Conservation (phyloP, 2,113 vertebrate species). For the Gadus chalcogrammus region DNA sequence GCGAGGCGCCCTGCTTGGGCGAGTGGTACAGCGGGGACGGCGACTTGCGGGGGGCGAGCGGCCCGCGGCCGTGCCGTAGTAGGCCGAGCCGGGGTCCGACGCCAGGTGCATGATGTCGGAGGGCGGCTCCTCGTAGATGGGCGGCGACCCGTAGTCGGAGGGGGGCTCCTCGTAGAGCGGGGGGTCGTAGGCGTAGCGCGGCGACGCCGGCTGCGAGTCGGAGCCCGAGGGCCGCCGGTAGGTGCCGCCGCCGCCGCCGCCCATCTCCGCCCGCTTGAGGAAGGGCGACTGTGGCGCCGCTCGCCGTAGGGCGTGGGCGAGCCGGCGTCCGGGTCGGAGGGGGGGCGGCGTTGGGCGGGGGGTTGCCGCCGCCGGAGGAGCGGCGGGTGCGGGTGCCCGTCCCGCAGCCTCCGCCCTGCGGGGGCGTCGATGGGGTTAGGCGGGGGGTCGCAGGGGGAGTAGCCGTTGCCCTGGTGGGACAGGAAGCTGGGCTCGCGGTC, state of each 20-base stretch:
- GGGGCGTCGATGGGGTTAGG: conserved; percentile 38
- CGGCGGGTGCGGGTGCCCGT: conserved; percentile 76
- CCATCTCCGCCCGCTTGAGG: conserved; percentile 82
- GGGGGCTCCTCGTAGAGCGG: conserved; percentile 94
- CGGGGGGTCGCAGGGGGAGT: conserved; percentile 66
- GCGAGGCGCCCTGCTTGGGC: conserved; percentile 83
- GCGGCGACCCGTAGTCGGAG: conserved; percentile 88
- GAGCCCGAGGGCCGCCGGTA: conserved; percentile 75
- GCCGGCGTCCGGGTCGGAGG: conserved; percentile 73
- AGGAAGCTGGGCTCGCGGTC: conserved; percentile 94
- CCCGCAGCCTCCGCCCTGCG: conserved; percentile 35
- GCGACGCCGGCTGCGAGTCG: conserved; percentile 91
- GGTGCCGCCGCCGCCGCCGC: conserved; percentile 62
- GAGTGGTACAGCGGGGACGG: conserved; percentile 80
- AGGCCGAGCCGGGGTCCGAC: conserved; percentile 59
- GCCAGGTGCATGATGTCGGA: conserved; percentile 86
- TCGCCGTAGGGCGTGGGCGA: conserved; percentile 79
- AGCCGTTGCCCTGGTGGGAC: conserved; percentile 89
- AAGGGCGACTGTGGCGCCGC: conserved; percentile 85
- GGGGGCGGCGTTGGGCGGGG: conserved; percentile 35
- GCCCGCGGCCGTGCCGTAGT: conserved; percentile 48
- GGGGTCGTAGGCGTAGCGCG: conserved; percentile 90
- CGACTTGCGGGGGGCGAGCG: conserved; percentile 78
- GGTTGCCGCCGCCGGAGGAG: conserved; percentile 75
- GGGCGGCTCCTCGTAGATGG: conserved; percentile 95